Base-by-base conservation (phyloP, 2,113 vertebrate genomes). In the Rostratula benghalensis region DNA sequence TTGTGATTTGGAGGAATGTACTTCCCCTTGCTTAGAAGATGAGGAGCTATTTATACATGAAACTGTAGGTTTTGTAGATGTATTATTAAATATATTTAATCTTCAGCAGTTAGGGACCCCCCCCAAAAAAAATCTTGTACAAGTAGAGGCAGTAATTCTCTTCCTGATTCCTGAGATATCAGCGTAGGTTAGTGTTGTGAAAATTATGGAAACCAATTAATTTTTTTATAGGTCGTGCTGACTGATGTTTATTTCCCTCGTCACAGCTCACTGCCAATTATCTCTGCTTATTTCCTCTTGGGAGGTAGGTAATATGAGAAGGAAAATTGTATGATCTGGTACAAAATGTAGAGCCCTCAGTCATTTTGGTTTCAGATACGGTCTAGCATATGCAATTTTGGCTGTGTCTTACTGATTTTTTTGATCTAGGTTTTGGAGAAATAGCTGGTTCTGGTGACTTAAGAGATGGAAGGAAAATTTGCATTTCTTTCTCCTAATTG, bases 171-270 rank as follows among this genome's bases (percentile, higher is more conserved):
- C 73, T 75, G 65, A 86, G 77, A 46, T 91, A 35, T 8, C 2
- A 2, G 35, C 39, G n/a, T 41, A 75, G 77, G 68, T 92, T 54
- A 94, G 57, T 81, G 39, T 56, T 89, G 77, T 84, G 83, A 57
- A 89, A 92, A 93, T 94, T 76, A 91, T 27, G 53, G 89, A 78
- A 92, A 68, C 39, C 88, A 92, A 88, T 86, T 63, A 81, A 78
- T 70, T 71, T 94, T 85, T 90, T 81, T 39, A 63, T 82, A 89
- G 65, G 13, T 87, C 87, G 24, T 65, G 51, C 65, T 96, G 35
- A 56, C n/a, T 61, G 64, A 41, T 60, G 37, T 45, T 84, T 95
- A 61, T 91, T 92, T 79, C 41, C 73, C 70, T 92, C 81, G 61
- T 82, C 89, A 63, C 74, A 48, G 91, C 79, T 77, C 57, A 30